These are phyloP conservation scores for Corythucha ciliata DNA, from an alignment of 2,888 invertebrate genomes.

Conservation along the genomic window DNA sequence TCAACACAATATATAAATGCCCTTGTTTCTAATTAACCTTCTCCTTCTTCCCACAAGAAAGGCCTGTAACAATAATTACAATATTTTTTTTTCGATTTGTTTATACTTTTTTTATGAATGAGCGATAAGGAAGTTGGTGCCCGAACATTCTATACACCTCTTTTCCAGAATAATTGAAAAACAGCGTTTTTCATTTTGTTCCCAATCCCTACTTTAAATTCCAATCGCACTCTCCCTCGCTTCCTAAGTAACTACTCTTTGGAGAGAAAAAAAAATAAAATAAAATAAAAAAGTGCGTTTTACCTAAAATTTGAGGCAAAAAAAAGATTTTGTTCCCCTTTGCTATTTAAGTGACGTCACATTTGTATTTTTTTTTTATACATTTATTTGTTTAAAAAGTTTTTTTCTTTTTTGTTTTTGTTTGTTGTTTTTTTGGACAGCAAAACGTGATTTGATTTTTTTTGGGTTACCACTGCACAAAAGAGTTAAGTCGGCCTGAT, in stretches of 20 bases:
- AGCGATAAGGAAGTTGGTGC: slow-evolving; percentile 31
- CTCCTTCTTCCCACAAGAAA: too few relatives aligned
- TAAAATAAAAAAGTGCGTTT: slow-evolving; percentile 1
- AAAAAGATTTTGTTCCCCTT: slow-evolving; percentile 3
- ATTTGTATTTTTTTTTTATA: slow-evolving; percentile 11
- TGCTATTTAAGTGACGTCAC: too few relatives aligned
- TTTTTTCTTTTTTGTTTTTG: slow-evolving; percentile 18
- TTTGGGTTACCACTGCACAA: too few relatives aligned
- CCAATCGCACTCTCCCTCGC: not conserved
- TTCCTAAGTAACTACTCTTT: too few relatives aligned
- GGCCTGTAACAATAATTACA: slow-evolving; percentile 9
- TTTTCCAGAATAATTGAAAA: not conserved
- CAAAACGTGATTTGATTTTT: too few relatives aligned
- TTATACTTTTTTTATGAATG: slow-evolving; percentile 22
- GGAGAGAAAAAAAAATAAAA: slow-evolving; percentile 12
- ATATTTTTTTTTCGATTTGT: not conserved
- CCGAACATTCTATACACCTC: slow-evolving; percentile 20
- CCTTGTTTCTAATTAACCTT: slow-evolving; percentile 22
- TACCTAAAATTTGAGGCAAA: slow-evolving; percentile 4
- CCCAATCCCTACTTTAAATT: not conserved
- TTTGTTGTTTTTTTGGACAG: slow-evolving; percentile 13
- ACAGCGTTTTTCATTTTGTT: too few relatives aligned
- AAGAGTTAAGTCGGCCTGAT: too few relatives aligned
- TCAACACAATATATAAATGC: slow-evolving; percentile 29
- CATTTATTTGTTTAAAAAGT: slow-evolving; percentile 25